Conservation (phyloP, 53 echinoderm and acorn worm species). For the Zoroaster sp. region DNA sequence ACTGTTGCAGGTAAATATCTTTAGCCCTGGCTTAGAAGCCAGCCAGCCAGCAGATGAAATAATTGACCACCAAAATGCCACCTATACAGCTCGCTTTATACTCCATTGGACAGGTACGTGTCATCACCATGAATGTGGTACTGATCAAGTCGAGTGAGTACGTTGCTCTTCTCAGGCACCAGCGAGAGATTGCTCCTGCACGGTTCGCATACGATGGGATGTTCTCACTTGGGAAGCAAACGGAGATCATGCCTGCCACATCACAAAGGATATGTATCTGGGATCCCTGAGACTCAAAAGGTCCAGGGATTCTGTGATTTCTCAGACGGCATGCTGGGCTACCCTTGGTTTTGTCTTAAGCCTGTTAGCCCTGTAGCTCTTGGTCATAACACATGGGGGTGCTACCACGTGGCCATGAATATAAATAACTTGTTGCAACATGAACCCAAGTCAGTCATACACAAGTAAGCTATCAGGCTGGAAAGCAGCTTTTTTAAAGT, state of each 20-base stretch:
- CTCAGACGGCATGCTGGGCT: background rate
- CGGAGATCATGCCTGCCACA: slow-evolving; percentile 20
- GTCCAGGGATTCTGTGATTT: slow-evolving; percentile 25
- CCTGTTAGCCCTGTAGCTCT: background rate
- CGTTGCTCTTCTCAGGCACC: slow-evolving; percentile 41
- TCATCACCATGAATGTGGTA: slow-evolving; percentile 46
- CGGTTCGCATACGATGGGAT: slow-evolving; percentile 65
- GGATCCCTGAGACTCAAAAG: background rate
- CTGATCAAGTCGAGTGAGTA: slow-evolving; percentile 75
- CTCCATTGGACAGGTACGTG: slow-evolving; percentile 68
- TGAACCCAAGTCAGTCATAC: background rate
- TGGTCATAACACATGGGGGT: background rate
- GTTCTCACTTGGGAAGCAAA: background rate
- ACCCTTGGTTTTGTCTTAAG: slow-evolving; percentile 45
- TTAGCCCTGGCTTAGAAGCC: background rate
- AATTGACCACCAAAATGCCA: slow-evolving; percentile 58
- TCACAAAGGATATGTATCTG: slow-evolving; percentile 40
- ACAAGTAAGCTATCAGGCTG: slow-evolving; percentile 2
- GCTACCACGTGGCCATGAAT: background rate
- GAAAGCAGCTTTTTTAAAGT: too few relatives aligned
- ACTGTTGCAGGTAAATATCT: background rate
- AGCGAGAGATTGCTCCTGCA: slow-evolving; percentile 26
- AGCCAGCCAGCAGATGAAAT: slow-evolving; percentile 53
- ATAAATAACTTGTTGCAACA: background rate
- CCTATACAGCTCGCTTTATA: slow-evolving; percentile 62